Conservation (phyloP, 2,888 invertebrate species). For the Apamea crenata region DNA sequence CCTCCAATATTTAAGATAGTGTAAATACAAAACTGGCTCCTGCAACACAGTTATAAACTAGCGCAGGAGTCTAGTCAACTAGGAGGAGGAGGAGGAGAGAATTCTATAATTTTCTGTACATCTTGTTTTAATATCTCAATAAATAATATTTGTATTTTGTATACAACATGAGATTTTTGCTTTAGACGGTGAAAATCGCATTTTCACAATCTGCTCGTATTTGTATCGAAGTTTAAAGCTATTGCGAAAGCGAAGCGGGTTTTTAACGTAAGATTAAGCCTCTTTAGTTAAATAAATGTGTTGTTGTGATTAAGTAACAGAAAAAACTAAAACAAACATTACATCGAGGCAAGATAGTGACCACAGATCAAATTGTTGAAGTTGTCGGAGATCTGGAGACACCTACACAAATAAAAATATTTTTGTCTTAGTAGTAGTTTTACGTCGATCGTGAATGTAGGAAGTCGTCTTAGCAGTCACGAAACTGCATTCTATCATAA, state of each 20-base stretch:
- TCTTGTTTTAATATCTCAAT: neutral
- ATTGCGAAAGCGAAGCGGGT: no score
- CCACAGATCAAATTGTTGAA: neutral
- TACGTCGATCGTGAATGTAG: neutral
- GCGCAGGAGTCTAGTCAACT: neutral
- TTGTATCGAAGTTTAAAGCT: neutral
- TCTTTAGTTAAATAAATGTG: neutral
- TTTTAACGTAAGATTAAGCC: neutral
- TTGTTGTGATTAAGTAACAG: neutral
- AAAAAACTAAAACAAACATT: neutral
- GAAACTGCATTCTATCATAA: constrained; percentile 6
- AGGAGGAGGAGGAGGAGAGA: no score
- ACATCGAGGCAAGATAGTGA: neutral
- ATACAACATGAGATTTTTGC: neutral
- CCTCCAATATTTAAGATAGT: neutral
- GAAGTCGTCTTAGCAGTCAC: neutral
- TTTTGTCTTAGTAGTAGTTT: neutral
- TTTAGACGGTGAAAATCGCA: no score
- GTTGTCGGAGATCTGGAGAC: neutral
- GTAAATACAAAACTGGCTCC: neutral
- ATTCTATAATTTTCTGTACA: neutral
- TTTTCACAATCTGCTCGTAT: neutral
- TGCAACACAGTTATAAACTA: neutral
- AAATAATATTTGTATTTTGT: no score
- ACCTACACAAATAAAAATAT: no score